Percentiles rank a stretch among this genome's conserved stretches.
Evolutionary conservation across 2,888 invertebrate species (phyloP).

Genomic region (Ariolimax columbianus): DNA sequence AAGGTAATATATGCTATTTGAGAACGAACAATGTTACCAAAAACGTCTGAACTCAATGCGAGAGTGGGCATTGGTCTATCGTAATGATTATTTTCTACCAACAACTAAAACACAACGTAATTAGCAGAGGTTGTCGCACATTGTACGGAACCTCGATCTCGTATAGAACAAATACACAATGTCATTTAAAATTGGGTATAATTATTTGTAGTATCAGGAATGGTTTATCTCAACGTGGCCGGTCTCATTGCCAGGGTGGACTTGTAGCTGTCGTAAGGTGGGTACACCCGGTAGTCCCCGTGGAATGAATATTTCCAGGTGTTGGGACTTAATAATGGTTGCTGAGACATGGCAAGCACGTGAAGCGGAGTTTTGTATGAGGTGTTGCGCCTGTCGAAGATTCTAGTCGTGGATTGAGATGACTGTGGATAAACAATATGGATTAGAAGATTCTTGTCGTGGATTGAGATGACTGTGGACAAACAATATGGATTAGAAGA

Average conservation of each 20-base stretch:
- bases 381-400: constrained; percentile 63
- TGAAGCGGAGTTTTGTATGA: constrained; percentile 65
- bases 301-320: constrained; percentile 74
- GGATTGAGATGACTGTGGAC: constrained; percentile 8
- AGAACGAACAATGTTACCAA: too few relatives aligned
- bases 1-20: too few relatives aligned
- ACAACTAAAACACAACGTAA: too few relatives aligned
- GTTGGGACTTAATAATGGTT: constrained; percentile 72
- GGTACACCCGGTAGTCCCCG: constrained; percentile 69
- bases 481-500: constrained; percentile 53
- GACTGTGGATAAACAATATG: constrained; percentile 6
- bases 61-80: too few relatives aligned
- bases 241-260: not conserved
- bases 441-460: constrained; percentile 53
- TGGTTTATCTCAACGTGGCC: not conserved
- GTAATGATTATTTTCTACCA: too few relatives aligned
- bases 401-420: not conserved
- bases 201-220: not conserved
- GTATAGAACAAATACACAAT: too few relatives aligned
- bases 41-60: too few relatives aligned
- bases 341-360: constrained; percentile 71
- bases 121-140: too few relatives aligned
- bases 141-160: too few relatives aligned
- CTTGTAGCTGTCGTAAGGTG: constrained; percentile 64
- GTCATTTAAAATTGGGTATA: not conserved